Conservation (phyloP, 2,888 invertebrate species). For the Neoaliturus tenellus region DNA sequence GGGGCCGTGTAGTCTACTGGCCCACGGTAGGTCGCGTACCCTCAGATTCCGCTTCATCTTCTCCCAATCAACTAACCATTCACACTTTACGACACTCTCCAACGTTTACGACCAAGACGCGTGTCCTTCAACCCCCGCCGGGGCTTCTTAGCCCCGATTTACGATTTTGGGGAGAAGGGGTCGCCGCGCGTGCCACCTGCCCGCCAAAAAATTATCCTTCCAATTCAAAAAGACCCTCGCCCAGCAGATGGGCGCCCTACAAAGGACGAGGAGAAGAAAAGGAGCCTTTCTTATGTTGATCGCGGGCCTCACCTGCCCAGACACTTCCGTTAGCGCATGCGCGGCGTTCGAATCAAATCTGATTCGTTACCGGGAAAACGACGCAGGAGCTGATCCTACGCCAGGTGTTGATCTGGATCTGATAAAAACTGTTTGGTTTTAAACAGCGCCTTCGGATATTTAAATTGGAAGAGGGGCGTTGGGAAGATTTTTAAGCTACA, state of each 20-base stretch:
- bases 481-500: too few relatives aligned
- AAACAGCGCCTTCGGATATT: background rate
- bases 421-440: background rate
- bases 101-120: background rate
- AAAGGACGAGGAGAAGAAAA: background rate
- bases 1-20: background rate
- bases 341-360: background rate
- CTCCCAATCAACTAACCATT: constrained; percentile 11
- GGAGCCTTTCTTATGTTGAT: constrained; percentile 34
- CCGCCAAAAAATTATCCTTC: constrained; percentile 42
- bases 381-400: background rate
- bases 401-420: background rate
- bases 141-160: constrained; percentile 5
- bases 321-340: constrained; percentile 28
- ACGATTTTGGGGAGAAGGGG: constrained; percentile 11
- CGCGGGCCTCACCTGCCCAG: background rate
- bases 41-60: background rate
- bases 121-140: constrained; percentile 4
- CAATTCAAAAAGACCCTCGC: constrained; percentile 25
- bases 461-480: background rate
- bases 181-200: constrained; percentile 38
- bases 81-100: background rate
- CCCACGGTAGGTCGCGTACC: background rate
- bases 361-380: constrained; percentile 20
- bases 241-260: constrained; percentile 29